phyloP scores from a whole-genome alignment of 2,888 invertebrate species.

The Prionchulus punctatus region DNA sequence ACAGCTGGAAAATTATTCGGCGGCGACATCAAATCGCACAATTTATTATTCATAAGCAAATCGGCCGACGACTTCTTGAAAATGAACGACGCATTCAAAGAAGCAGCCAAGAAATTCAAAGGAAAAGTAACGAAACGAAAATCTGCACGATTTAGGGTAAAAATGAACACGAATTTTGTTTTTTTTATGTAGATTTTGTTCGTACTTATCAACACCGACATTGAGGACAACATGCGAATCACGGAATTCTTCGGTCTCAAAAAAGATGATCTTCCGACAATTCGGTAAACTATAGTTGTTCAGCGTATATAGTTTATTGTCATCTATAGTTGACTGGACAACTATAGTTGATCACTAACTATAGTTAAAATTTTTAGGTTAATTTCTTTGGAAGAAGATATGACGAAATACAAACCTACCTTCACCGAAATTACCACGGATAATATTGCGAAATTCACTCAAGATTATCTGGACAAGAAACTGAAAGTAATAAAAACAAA shows the following conservation, averaged over 20 bases:
- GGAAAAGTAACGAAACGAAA: slow-evolving; percentile 47
- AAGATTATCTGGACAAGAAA: slow-evolving; percentile 72
- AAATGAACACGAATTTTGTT: no score
- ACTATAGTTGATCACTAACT: neutral
- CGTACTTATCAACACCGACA: slow-evolving; percentile 82
- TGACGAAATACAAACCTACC: slow-evolving; percentile 87
- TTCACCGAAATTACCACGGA: slow-evolving; percentile 49
- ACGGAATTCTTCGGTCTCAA: slow-evolving; percentile 98
- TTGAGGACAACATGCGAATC: slow-evolving; percentile 88
- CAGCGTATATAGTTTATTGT: no score
- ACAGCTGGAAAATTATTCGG: slow-evolving; percentile 96
- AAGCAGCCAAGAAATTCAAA: slow-evolving; percentile 71
- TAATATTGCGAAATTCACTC: slow-evolving; percentile 58
- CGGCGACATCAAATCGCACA: slow-evolving; percentile 88
- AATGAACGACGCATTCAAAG: slow-evolving; percentile 56
- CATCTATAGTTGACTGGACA: neutral
- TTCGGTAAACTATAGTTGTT: slow-evolving; percentile 20
- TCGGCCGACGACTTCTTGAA: slow-evolving; percentile 61
- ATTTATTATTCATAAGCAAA: slow-evolving; percentile 84
- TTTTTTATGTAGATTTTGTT: slow-evolving; percentile 53
- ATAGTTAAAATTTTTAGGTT: slow-evolving; percentile 36
- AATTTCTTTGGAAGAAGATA: slow-evolving; percentile 85
- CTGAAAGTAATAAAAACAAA: no score
- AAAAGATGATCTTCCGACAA: slow-evolving; percentile 51
- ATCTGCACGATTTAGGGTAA: no score